These are phyloP conservation scores for Xiphophorus maculatus DNA, from an alignment of 2,113 vertebrate genomes.

Conservation along the genomic window DNA sequence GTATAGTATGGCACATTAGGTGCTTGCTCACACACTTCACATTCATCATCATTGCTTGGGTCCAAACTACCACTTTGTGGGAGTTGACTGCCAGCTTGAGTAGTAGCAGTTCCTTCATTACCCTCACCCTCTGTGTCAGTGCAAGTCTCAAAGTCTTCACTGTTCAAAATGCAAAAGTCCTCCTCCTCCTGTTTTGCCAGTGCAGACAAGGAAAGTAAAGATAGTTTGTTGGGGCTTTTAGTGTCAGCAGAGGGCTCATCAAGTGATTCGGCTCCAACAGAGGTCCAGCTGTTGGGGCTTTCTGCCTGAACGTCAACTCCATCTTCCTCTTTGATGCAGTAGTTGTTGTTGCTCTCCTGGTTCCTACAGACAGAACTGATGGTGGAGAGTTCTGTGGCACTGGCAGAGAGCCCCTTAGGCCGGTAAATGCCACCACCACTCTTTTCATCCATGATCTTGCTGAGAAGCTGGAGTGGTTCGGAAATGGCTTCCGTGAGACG, in stretches of 20 bases:
- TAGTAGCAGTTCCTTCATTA: slow-evolving; percentile 27
- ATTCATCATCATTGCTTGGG: slow-evolving; percentile 79
- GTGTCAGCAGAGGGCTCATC: slow-evolving; percentile 52
- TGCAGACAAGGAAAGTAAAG: slow-evolving; percentile 82
- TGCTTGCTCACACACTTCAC: slow-evolving; percentile 60
- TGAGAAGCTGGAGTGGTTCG: slow-evolving; percentile 94
- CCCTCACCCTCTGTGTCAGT: slow-evolving; percentile 79
- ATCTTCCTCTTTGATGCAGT: slow-evolving; percentile 97
- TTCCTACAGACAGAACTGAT: slow-evolving; percentile 85
- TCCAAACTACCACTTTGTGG: slow-evolving; percentile 62
- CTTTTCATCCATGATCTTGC: slow-evolving; percentile 98
- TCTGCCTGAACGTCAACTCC: slow-evolving; percentile 82
- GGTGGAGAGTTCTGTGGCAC: slow-evolving; percentile 91
- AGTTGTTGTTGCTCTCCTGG: slow-evolving; percentile 92
- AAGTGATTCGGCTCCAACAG: slow-evolving; percentile 47
- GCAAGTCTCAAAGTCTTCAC: slow-evolving; percentile 87
- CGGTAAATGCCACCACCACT: slow-evolving; percentile 82
- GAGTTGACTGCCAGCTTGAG: slow-evolving; percentile 62
- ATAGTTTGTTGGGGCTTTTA: slow-evolving; percentile 59
- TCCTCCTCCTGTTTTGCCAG: slow-evolving; percentile 93
- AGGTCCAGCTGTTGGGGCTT: slow-evolving; percentile 59
- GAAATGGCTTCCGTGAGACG: slow-evolving; percentile 95
- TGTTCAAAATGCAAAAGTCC: slow-evolving; percentile 92
- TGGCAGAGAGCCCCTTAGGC: slow-evolving; percentile 91
- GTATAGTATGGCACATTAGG: slow-evolving; percentile 85